A percentile compares a stretch with the other conserved stretches of the same genome.
Evolutionary conservation across 2,113 vertebrate species (phyloP).

Genomic region (Emberiza fucata): DNA sequence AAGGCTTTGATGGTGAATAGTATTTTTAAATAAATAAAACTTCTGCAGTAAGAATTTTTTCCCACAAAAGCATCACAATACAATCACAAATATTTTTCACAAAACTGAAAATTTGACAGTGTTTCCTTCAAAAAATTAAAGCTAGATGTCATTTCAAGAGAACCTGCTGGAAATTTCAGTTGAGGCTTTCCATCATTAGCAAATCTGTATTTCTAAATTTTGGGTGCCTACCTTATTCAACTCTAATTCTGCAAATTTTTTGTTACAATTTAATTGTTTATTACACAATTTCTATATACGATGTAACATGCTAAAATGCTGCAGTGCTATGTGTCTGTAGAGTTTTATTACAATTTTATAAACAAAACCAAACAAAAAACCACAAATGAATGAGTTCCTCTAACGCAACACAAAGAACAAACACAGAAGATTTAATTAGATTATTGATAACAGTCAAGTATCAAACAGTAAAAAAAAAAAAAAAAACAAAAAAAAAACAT

Average conservation of each 20-base stretch:
- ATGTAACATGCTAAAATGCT: neutral
- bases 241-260: neutral
- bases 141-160: neutral
- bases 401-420: neutral
- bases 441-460: neutral
- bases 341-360: neutral
- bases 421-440: neutral
- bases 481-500: neutral
- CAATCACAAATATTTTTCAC: neutral
- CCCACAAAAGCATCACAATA: neutral
- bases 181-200: neutral
- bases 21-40: neutral
- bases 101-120: neutral
- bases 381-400: neutral
- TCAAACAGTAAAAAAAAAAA: neutral
- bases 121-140: neutral
- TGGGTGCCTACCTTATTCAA: neutral
- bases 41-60: neutral
- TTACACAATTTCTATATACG: neutral
- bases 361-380: neutral
- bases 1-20: neutral
- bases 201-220: neutral
- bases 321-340: neutral
- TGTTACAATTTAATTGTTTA: neutral
- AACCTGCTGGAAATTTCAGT: neutral